These are phyloP conservation scores for Tachysurus vachellii DNA, from an alignment of 2,113 vertebrate species.

Conservation along the genomic window DNA sequence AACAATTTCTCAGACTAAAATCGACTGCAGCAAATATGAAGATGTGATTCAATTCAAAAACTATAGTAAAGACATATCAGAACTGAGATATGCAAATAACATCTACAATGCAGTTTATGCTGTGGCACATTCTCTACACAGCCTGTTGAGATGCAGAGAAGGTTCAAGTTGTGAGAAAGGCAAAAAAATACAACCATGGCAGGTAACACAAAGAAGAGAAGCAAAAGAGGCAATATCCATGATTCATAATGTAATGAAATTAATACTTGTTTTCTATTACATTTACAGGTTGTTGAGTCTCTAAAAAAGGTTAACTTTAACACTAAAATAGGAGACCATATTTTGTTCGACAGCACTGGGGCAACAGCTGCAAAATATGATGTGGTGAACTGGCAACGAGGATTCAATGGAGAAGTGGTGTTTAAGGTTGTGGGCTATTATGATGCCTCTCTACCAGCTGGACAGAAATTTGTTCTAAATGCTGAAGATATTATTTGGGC, in stretches of 20 bases:
- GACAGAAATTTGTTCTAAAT: conserved; percentile 57
- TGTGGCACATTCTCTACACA: conserved; percentile 69
- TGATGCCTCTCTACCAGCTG: conserved; percentile 66
- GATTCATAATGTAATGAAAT: not conserved
- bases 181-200: conserved; percentile 53
- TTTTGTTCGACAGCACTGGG: conserved; percentile 72
- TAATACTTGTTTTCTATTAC: not conserved
- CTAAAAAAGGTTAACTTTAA: conserved; percentile 67
- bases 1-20: not conserved
- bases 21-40: conserved; percentile 52
- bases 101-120: conserved; percentile 73
- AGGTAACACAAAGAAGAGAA: conserved; percentile 59
- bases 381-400: conserved; percentile 71
- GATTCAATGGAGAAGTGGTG: conserved; percentile 56
- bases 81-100: conserved; percentile 67
- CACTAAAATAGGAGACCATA: conserved; percentile 60
- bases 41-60: conserved; percentile 56
- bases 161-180: conserved; percentile 58
- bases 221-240: not conserved
- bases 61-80: conserved; percentile 62
- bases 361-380: conserved; percentile 69
- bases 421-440: conserved; percentile 71
- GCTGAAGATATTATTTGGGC: conserved; percentile 53
- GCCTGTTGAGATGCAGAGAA: conserved; percentile 58
- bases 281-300: conserved; percentile 55